These are phyloP conservation scores for Muricea muricata DNA, from an alignment of 92 coral and sea anemone genomes.

Conservation along the genomic window DNA sequence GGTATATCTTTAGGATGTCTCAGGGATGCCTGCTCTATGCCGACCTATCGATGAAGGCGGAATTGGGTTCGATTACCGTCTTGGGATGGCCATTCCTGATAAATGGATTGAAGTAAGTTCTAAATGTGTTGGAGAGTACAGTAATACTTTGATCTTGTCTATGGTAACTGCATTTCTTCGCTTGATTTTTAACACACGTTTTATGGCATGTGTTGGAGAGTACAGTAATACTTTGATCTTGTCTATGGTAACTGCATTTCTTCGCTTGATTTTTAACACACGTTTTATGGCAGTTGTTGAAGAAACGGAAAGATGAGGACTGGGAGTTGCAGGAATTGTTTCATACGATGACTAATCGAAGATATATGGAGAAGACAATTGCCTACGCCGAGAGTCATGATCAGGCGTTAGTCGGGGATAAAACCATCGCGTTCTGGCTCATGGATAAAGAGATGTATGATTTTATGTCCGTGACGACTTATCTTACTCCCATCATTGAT, in stretches of 20 bases:
- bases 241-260: too few relatives aligned
- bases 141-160: too few relatives aligned
- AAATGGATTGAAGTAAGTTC: constrained; percentile 86
- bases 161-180: too few relatives aligned
- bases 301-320: constrained; percentile 86
- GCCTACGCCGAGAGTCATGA: constrained; percentile 95
- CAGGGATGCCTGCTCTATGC: constrained; percentile 97
- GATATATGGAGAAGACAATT: constrained; percentile 94
- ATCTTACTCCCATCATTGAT: constrained; percentile 82
- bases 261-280: background rate
- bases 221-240: too few relatives aligned
- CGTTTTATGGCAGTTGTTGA: constrained; percentile 66
- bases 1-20: constrained; percentile 73
- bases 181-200: background rate
- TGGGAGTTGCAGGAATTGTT: constrained; percentile 80
- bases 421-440: constrained; percentile 96
- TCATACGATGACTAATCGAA: constrained; percentile 84
- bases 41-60: constrained; percentile 92
- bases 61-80: constrained; percentile 86
- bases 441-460: constrained; percentile 99
- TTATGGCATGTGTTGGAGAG: too few relatives aligned
- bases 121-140: too few relatives aligned
- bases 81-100: constrained; percentile 96
- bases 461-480: constrained; percentile 77
- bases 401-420: constrained; percentile 98